phyloP scores from a whole-genome alignment of 2,797 vertebrate genomes.

The Enteromius afrohamiltoni region DNA sequence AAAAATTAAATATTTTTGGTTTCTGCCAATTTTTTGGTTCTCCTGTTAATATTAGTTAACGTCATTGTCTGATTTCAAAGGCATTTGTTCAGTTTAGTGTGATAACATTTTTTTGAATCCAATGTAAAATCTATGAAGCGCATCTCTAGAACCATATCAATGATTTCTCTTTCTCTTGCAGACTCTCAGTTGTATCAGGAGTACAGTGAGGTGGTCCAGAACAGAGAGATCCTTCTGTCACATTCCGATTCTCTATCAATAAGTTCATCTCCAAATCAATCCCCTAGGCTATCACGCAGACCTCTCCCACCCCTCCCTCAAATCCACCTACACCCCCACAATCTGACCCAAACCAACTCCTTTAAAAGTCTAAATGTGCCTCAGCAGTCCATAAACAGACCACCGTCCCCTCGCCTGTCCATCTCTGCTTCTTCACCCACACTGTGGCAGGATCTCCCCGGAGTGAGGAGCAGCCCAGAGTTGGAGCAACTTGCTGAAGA shows the following conservation, averaged over 20 bases:
- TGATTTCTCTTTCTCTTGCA: conserved; percentile 59
- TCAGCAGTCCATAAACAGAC: conserved; percentile 54
- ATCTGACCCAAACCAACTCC: conserved; percentile 57
- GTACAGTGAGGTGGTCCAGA: conserved; percentile 87
- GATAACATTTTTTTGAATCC: background rate
- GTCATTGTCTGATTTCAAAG: background rate
- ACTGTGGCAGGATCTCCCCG: conserved; percentile 93
- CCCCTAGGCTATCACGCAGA: conserved; percentile 68
- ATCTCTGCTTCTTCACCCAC: conserved; percentile 76
- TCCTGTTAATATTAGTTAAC: background rate
- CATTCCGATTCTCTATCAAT: conserved; percentile 73
- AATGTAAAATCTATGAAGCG: background rate
- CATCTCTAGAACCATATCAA: background rate
- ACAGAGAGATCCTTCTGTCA: conserved; percentile 92
- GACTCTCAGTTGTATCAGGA: conserved; percentile 85
- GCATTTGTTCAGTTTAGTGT: background rate
- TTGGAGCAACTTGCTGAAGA: conserved; percentile 85
- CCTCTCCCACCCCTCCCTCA: conserved; percentile 74
- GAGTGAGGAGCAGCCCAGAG: conserved; percentile 79
- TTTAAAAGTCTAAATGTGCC: conserved; percentile 65
- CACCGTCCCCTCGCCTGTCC: conserved; percentile 84
- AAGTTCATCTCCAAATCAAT: conserved; percentile 60
- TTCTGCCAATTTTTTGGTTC: background rate
- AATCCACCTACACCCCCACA: conserved; percentile 60
- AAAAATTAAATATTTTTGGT: background rate